phyloP scores from a whole-genome alignment of 2,797 vertebrate genomes.

The Rhincodon typus region DNA sequence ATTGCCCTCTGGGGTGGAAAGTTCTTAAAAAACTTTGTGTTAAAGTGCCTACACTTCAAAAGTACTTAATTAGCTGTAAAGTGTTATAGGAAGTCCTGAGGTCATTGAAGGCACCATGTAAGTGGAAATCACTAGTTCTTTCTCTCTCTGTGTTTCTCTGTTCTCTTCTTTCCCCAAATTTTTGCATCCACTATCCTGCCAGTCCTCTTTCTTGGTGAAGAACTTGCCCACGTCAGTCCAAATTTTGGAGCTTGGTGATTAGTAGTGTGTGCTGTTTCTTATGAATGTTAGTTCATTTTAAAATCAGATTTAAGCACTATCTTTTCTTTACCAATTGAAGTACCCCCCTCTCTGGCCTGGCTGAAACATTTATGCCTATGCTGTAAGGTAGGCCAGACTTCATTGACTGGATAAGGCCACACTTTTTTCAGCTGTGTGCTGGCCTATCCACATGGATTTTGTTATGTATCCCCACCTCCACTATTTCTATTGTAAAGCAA shows the following conservation, averaged over 20 bases:
- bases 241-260: background rate
- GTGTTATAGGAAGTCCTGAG: too few species aligned
- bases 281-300: background rate
- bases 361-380: background rate
- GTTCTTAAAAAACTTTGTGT: too few species aligned
- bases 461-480: background rate
- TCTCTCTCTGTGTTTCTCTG: too few species aligned
- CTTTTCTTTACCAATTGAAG: background rate
- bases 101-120: background rate
- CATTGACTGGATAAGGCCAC: background rate
- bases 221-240: background rate
- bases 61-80: background rate
- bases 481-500: background rate
- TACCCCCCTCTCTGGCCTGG: background rate
- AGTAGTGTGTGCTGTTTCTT: background rate
- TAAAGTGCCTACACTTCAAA: background rate
- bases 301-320: background rate
- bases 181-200: background rate
- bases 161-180: background rate
- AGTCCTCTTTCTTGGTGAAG: background rate
- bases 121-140: background rate
- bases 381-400: background rate
- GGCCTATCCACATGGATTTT: background rate
- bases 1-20: too few species aligned
- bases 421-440: background rate